A percentile compares a stretch with the other conserved stretches of the same genome.
phyloP scores from a whole-genome alignment of 2,113 vertebrate genomes.

The Gadus macrocephalus region DNA sequence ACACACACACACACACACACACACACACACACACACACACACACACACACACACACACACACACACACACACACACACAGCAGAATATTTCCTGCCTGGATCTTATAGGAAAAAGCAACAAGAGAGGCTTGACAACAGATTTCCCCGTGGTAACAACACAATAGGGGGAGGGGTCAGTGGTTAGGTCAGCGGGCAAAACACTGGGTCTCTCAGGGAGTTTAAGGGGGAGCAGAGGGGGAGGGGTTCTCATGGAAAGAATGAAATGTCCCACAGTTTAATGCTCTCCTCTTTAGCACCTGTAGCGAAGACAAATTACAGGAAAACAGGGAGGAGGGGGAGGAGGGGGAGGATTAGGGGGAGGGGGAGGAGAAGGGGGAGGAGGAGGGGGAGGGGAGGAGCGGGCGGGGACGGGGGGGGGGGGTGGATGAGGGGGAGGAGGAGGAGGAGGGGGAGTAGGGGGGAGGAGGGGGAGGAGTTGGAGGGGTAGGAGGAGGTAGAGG shows the following conservation, averaged over 20 bases:
- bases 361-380: not conserved
- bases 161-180: slow-evolving; percentile 45
- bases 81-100: slow-evolving; percentile 24
- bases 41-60: slow-evolving; percentile 8
- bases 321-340: not conserved
- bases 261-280: not conserved
- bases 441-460: not conserved
- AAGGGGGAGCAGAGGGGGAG: not conserved
- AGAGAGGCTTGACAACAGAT: slow-evolving; percentile 52
- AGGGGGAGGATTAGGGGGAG: not conserved
- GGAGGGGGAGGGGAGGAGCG: too few species aligned
- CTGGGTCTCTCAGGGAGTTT: slow-evolving; percentile 24
- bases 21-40: not conserved
- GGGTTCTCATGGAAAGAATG: slow-evolving; percentile 5
- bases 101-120: slow-evolving; percentile 46
- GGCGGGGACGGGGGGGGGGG: too few species aligned
- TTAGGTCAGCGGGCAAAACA: slow-evolving; percentile 38
- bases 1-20: not conserved
- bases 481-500: not conserved
- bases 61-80: not conserved
- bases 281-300: slow-evolving; percentile 7
- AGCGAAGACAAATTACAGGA: slow-evolving; percentile 2
- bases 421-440: too few species aligned
- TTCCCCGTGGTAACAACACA: slow-evolving; percentile 38
- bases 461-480: not conserved